These are phyloP conservation scores for Cephalopachus bancanus DNA, from an alignment of 2,797 vertebrate species.

Conservation along the genomic window DNA sequence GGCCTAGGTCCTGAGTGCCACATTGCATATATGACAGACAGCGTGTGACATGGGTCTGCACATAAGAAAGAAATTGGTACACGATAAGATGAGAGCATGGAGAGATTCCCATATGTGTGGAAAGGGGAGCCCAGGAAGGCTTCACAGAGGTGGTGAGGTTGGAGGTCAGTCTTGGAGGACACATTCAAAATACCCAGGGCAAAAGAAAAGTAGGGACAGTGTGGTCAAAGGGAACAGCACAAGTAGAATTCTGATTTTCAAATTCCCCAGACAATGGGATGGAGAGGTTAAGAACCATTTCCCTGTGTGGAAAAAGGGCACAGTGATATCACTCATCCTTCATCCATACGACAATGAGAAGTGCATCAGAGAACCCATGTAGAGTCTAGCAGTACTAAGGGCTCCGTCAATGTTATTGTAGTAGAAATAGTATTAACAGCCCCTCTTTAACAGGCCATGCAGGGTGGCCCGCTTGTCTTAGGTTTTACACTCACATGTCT, in stretches of 20 bases:
- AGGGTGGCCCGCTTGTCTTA: not conserved
- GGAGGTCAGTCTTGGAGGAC: not conserved
- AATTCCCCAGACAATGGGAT: not conserved
- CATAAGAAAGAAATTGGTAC: not conserved
- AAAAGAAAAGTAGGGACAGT: not conserved
- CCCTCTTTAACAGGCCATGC: not conserved
- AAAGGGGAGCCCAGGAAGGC: not conserved
- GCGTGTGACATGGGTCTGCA: not conserved
- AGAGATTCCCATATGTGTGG: not conserved
- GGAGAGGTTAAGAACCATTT: not conserved
- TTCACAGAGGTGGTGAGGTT: not conserved
- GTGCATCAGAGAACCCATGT: not conserved
- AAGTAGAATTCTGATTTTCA: fast-evolving
- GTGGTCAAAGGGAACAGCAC: not conserved
- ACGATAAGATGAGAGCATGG: not conserved
- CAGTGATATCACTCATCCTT: too few relatives aligned
- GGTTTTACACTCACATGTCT: not conserved
- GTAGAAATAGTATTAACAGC: not conserved
- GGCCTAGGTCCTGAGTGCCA: not conserved
- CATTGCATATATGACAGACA: not conserved
- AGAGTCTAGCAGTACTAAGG: not conserved
- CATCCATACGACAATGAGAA: too few relatives aligned
- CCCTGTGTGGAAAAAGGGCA: not conserved
- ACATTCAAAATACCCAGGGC: not conserved
- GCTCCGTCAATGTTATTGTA: not conserved